phyloP scores from a whole-genome alignment of 2,797 vertebrate genomes.

The Muscicapa striata region DNA sequence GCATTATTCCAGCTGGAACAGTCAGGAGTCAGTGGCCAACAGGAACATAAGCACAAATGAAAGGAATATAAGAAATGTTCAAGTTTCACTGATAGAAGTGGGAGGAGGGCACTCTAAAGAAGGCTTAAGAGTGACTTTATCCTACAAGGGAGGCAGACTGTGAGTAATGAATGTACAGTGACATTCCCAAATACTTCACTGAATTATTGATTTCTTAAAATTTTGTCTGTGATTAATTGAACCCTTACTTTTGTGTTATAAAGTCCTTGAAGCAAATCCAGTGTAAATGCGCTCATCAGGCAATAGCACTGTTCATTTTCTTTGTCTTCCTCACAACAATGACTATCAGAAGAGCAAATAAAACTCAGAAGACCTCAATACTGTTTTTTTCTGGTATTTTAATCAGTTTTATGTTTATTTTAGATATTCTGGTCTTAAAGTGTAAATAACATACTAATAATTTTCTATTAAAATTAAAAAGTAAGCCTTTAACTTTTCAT shows the following conservation, averaged over 20 bases:
- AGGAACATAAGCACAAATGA: background rate
- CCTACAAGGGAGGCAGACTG: background rate
- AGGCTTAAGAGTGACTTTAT: background rate
- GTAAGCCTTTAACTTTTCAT: background rate
- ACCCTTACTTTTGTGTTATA: background rate
- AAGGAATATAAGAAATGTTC: background rate
- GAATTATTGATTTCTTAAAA: background rate
- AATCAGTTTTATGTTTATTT: background rate
- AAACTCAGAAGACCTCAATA: background rate
- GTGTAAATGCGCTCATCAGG: background rate
- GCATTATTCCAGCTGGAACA: background rate
- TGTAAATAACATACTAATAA: background rate
- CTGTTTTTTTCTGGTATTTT: background rate
- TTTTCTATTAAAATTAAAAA: background rate
- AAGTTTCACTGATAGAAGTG: background rate
- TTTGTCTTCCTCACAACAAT: background rate
- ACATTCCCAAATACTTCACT: background rate
- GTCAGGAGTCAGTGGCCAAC: background rate
- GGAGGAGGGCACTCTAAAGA: background rate
- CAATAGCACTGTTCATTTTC: background rate
- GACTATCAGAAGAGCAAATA: background rate
- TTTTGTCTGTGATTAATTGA: background rate
- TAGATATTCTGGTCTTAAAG: background rate
- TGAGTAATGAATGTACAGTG: background rate
- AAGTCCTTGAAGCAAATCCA: background rate